Percentiles rank a stretch among this genome's conserved stretches.
phyloP scores from a whole-genome alignment of 2,888 invertebrate species.

The Panopea generosa region DNA sequence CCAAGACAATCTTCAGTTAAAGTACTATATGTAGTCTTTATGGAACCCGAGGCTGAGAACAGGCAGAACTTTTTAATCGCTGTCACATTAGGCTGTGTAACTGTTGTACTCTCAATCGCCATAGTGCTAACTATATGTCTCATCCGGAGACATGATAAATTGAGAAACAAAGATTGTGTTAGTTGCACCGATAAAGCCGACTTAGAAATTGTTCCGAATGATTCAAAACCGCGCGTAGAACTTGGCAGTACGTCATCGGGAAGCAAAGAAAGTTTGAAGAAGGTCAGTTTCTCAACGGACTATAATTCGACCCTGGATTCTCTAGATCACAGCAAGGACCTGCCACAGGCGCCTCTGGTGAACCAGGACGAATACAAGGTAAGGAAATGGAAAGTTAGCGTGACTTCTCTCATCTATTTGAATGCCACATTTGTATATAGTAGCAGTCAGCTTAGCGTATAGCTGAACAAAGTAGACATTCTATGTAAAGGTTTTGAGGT shows the following conservation, averaged over 20 bases:
- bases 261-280: conserved; percentile 60
- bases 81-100: conserved; percentile 55
- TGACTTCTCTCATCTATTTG: too few species aligned
- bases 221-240: conserved; percentile 30
- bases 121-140: conserved; percentile 60
- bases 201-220: conserved; percentile 46
- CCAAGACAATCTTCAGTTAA: conserved; percentile 26
- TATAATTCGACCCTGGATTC: conserved; percentile 46
- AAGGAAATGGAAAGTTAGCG: conserved; percentile 6
- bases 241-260: conserved; percentile 33
- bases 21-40: conserved; percentile 40
- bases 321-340: conserved; percentile 39
- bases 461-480: too few species aligned
- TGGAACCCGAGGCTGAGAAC: conserved; percentile 9
- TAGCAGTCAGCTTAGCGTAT: too few species aligned
- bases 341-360: conserved; percentile 46
- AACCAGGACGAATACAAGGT: conserved; percentile 49
- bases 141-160: conserved; percentile 51
- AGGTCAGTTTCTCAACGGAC: conserved; percentile 58
- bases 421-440: too few species aligned
- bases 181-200: conserved; percentile 35
- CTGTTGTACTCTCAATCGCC: conserved; percentile 55
- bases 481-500: not conserved
- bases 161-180: conserved; percentile 20
- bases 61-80: conserved; percentile 61